Evolutionary conservation across 2,113 vertebrate genomes (phyloP).

Genomic region (Leptobrachium ailaonicum): DNA sequence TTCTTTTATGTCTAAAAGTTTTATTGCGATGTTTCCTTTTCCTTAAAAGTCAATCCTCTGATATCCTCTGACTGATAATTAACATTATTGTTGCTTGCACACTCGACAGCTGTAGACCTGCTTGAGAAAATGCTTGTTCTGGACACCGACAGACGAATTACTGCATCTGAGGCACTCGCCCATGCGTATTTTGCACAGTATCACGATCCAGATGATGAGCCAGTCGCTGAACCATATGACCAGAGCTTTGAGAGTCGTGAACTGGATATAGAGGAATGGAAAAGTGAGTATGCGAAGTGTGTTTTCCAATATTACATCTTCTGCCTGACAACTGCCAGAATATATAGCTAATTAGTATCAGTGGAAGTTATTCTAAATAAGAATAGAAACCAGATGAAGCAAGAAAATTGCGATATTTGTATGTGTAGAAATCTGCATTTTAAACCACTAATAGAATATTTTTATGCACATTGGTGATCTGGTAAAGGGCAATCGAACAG

Average conservation of each 20-base stretch:
- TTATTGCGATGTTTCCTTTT: background rate
- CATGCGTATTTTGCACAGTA: constrained; percentile 93
- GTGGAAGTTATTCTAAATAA: no score
- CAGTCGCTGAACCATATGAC: constrained; percentile 93
- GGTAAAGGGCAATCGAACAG: no score
- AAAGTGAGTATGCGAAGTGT: constrained; percentile 75
- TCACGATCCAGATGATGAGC: constrained; percentile 94
- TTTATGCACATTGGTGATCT: no score
- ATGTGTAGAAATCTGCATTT: no score
- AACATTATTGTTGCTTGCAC: no score
- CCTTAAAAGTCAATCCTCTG: background rate
- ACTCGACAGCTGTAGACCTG: constrained; percentile 84
- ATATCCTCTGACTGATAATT: no score
- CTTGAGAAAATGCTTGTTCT: constrained; percentile 97
- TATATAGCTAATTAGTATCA: no score
- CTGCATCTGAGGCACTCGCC: constrained; percentile 87
- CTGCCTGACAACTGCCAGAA: no score
- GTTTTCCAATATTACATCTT: no score
- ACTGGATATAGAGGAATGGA: constrained; percentile 96
- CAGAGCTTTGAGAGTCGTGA: constrained; percentile 97
- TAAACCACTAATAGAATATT: no score
- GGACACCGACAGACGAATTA: constrained; percentile 95
- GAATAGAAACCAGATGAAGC: no score
- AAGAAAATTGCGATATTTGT: no score
- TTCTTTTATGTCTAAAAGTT: background rate